Percentiles rank a stretch among this genome's conserved stretches.
Conservation (phyloP, 2,113 vertebrate genomes). For the Tichodroma muraria region DNA sequence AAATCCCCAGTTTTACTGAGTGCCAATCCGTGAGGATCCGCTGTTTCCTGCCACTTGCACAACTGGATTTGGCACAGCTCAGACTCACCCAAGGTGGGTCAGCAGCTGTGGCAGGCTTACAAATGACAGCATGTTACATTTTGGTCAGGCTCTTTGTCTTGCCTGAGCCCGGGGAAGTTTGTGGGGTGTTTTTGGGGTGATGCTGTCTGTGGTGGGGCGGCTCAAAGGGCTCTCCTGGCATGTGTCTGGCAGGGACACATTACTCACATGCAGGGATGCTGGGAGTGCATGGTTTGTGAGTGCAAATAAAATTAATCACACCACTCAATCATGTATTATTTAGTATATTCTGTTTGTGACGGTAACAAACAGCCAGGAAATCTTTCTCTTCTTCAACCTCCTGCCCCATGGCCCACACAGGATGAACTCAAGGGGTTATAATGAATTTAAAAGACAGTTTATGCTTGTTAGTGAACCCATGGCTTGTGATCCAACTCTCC, state of each 20-base stretch:
- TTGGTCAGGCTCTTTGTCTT: not conserved
- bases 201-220: accelerated
- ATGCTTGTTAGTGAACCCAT: not conserved
- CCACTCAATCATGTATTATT: not conserved
- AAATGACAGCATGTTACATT: accelerated
- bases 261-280: accelerated
- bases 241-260: not conserved
- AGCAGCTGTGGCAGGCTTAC: not conserved
- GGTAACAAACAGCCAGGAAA: not conserved
- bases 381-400: not conserved
- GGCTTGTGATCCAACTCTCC: not conserved
- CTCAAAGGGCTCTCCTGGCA: not conserved
- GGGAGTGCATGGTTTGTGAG: not conserved
- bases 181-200: not conserved
- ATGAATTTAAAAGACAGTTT: not conserved
- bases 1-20: not conserved
- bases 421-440: not conserved
- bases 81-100: not conserved
- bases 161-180: not conserved
- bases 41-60: not conserved
- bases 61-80: not conserved
- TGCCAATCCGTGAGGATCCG: accelerated
- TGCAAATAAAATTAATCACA: not conserved
- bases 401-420: not conserved
- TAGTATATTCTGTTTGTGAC: not conserved